Conservation (phyloP, 2,797 vertebrate genomes). For the Eleutherodactylus coqui region DNA sequence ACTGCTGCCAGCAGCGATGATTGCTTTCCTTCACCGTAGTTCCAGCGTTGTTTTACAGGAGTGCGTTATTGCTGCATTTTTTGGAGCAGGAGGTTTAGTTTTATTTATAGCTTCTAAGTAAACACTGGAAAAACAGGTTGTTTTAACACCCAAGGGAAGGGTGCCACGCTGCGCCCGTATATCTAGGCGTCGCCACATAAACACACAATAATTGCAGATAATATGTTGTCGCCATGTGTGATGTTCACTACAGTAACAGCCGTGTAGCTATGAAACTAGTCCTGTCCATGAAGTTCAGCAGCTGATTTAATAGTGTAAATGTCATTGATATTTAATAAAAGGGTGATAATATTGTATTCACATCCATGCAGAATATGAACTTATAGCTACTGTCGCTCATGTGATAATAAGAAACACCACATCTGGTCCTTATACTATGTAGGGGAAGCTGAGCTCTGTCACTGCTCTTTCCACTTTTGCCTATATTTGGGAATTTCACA, state of each 20-base stretch:
- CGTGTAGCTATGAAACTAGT: too few relatives aligned
- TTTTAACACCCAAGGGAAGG: not conserved
- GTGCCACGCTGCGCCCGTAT: not conserved
- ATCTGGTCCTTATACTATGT: too few relatives aligned
- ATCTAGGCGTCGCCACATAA: not conserved
- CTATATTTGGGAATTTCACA: too few relatives aligned
- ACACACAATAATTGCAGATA: not conserved
- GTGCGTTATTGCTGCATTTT: too few relatives aligned
- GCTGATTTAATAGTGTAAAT: not conserved
- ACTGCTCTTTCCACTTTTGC: too few relatives aligned
- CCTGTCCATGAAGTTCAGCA: too few relatives aligned
- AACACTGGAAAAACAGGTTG: slow-evolving; percentile 11
- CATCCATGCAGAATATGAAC: not conserved
- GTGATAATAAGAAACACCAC: too few relatives aligned
- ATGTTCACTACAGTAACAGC: too few relatives aligned
- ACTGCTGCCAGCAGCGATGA: too few relatives aligned
- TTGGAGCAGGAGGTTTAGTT: not conserved
- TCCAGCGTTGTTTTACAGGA: not conserved
- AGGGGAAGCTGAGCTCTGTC: too few relatives aligned
- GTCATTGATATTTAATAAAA: not conserved
- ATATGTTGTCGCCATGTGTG: not conserved
- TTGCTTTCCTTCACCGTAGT: too few relatives aligned
- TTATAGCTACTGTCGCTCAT: too few relatives aligned
- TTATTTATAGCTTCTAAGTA: slow-evolving; percentile 7
- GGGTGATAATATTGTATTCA: not conserved